A percentile compares a stretch with the other conserved stretches of the same genome.
Conservation (phyloP, 2,113 vertebrate species). For the Pipra filicauda region DNA sequence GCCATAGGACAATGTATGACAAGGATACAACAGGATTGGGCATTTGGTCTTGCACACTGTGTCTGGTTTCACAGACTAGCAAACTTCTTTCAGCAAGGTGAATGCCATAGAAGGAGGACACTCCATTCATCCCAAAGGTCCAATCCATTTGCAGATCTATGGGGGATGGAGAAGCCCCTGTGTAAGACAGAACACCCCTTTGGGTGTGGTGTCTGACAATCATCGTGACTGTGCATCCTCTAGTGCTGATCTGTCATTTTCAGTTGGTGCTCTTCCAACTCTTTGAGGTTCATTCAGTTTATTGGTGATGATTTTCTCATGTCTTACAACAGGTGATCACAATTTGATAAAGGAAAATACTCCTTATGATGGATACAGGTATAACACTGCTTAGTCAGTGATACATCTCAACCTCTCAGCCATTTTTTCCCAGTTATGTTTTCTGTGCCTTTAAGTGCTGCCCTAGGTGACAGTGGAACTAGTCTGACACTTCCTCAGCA, state of each 20-base stretch:
- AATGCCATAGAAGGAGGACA: background rate
- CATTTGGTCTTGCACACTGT: background rate
- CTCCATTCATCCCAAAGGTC: too few species aligned
- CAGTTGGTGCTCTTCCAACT: background rate
- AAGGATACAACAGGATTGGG: background rate
- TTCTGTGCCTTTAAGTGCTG: background rate
- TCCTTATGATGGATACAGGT: background rate
- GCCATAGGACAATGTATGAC: background rate
- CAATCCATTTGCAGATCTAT: background rate
- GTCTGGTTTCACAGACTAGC: background rate
- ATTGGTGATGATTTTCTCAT: background rate
- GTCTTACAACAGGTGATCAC: background rate
- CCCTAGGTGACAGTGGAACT: background rate
- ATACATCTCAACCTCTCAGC: background rate
- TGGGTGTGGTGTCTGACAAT: background rate
- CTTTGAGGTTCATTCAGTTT: background rate
- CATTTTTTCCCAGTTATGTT: background rate
- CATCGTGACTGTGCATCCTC: rapidly evolving
- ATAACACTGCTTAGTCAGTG: background rate
- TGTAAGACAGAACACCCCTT: background rate
- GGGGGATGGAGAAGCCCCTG: background rate
- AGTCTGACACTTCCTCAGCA: background rate
- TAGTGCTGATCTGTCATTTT: background rate
- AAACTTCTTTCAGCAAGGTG: background rate
- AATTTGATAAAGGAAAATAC: background rate